Base-by-base conservation (phyloP, 2,113 vertebrate genomes). In the Corynorhinus townsendii region DNA sequence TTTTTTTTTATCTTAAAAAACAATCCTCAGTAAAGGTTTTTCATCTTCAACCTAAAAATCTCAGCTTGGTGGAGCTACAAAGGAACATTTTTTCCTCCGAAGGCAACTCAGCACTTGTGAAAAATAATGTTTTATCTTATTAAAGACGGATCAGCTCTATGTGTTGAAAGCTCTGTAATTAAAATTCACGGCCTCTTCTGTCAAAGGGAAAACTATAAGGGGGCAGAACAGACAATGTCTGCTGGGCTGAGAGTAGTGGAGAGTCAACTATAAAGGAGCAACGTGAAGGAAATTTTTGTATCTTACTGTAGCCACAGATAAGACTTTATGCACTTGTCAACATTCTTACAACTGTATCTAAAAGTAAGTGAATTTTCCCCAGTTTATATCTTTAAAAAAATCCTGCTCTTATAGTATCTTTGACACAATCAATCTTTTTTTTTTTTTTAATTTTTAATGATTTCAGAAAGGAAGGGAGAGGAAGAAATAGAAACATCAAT, bases 51-150 rank as follows among this genome's bases (percentile, higher is more conserved):
- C 64, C 35, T 95, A 77, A 92, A 90, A 84, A 85, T 83, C 86
- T 91, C 93, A 95, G 86, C 86, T 85, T 94, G 68, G 24, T 83
- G 10, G n/a, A 93, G 10, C 24, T 89, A 94, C 47, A 91, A 91
- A 96, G 68, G 33, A 38, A 89, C 81, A 14, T 47, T 17, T 94
- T 59, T 80, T 82, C 47, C 69, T 96, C 59, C 28, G 43, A 76
- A 91, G 69, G 22, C 62, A 89, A 30, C 19, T 64, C 64, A 86
- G 47, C 76, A 85, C 35, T 89, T 94, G 35, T 94, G 83, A 75
- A 95, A 89, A 75, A 64, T 81, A 90, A 4, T 83, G 22, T 83
- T 96, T 97, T 88, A 94, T 96, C 62, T 88, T 76, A 88, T 54
- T 86, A 93, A 96, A 94, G 66, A 68, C 26, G 73, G 45, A 64